phyloP scores from a whole-genome alignment of 2,113 vertebrate species.

The Cebus imitator region DNA sequence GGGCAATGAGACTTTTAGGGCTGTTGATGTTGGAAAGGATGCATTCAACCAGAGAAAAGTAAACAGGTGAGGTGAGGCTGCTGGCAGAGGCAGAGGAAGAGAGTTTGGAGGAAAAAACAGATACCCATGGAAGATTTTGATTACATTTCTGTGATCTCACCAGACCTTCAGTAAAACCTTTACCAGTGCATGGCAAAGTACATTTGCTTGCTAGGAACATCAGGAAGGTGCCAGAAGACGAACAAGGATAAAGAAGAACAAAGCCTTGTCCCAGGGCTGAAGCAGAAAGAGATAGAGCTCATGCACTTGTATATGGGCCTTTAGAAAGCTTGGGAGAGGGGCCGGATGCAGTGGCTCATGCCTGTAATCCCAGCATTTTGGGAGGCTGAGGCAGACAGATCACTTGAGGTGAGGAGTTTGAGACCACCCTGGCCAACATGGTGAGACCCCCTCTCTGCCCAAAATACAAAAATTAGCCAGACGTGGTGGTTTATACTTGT shows the following conservation, averaged over 20 bases:
- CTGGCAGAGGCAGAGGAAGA: neutral
- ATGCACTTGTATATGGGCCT: fast-evolving
- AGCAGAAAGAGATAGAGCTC: neutral
- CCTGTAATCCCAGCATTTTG: no score
- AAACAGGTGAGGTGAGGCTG: neutral
- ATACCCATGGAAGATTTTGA: neutral
- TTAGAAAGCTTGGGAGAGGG: neutral
- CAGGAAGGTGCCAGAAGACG: neutral
- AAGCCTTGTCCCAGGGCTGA: neutral
- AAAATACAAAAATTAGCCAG: no score
- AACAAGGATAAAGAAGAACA: neutral
- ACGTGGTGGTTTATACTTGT: no score
- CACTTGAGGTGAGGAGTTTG: no score
- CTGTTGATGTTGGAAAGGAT: neutral
- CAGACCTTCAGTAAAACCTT: neutral
- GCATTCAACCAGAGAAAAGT: neutral
- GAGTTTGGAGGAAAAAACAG: conserved; percentile 10
- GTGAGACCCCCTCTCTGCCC: no score
- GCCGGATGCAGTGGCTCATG: fast-evolving
- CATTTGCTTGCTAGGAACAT: neutral
- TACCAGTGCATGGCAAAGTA: neutral
- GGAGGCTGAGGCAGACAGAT: no score
- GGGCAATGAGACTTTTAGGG: neutral
- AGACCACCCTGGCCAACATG: no score
- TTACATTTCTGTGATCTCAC: neutral